Evolutionary conservation across 2,888 invertebrate genomes (phyloP).

Genomic region (Lymantria monacha): DNA sequence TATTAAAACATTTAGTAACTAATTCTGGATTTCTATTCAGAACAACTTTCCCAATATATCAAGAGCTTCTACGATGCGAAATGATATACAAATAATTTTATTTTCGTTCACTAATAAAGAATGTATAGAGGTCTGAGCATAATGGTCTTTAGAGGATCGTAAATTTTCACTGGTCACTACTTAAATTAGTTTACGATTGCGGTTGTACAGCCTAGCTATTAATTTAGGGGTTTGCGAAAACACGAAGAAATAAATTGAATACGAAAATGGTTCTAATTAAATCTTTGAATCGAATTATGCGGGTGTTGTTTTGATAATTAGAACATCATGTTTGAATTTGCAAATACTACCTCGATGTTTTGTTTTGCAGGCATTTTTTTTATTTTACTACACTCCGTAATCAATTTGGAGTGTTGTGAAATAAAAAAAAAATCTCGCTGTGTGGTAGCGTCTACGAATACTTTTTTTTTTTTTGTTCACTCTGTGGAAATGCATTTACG

Average conservation of each 20-base stretch:
- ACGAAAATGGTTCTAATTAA: slow-evolving; percentile 23
- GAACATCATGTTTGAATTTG: background rate
- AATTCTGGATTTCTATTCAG: slow-evolving; percentile 21
- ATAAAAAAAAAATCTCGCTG: too few species aligned
- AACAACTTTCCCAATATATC: slow-evolving; percentile 33
- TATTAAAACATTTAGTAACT: slow-evolving; percentile 33
- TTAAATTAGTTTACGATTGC: slow-evolving; percentile 45
- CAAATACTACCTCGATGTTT: too few species aligned
- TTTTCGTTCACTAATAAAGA: background rate
- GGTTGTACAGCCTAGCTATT: slow-evolving; percentile 37
- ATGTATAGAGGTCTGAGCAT: slow-evolving; percentile 14
- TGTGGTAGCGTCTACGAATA: too few species aligned
- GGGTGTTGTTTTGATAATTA: slow-evolving; percentile 15
- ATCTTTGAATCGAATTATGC: slow-evolving; percentile 8
- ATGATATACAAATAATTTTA: slow-evolving; percentile 5
- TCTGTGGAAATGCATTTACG: too few species aligned
- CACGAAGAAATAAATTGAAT: slow-evolving; percentile 15
- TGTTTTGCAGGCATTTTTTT: too few species aligned
- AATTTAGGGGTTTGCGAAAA: slow-evolving; percentile 24
- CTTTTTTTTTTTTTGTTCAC: too few species aligned
- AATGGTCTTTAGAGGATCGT: slow-evolving; percentile 34
- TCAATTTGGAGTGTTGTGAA: too few species aligned
- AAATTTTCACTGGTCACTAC: slow-evolving; percentile 46
- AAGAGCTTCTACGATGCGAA: slow-evolving; percentile 20
- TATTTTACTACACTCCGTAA: too few species aligned